These are phyloP conservation scores for Drosophila neotestacea DNA, from an alignment of 2,888 invertebrate genomes.

Conservation along the genomic window DNA sequence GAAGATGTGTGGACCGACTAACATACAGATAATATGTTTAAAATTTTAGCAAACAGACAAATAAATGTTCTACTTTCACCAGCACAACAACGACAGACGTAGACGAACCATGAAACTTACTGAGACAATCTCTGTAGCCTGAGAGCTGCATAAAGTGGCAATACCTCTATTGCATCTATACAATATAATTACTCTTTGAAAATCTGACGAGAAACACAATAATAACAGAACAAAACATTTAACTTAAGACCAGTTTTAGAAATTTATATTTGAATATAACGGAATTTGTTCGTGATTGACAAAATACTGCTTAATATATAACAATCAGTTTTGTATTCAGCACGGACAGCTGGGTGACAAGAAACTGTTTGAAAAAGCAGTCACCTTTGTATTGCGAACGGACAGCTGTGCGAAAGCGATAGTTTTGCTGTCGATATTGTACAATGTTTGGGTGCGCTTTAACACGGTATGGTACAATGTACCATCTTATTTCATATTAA, in stretches of 20 bases:
- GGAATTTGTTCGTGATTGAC: neutral
- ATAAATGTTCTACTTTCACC: constrained; percentile 78
- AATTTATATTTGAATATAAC: constrained; percentile 18
- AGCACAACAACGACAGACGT: constrained; percentile 26
- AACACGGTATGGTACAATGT: neutral
- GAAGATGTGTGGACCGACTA: constrained; percentile 30
- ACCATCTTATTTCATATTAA: neutral
- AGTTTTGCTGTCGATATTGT: neutral
- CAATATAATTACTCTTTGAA: neutral
- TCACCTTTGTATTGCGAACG: constrained; percentile 14
- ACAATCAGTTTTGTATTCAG: constrained; percentile 11
- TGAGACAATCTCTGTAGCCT: neutral
- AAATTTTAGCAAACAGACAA: constrained; percentile 64
- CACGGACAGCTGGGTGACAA: neutral
- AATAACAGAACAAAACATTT: neutral
- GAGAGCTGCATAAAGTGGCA: neutral
- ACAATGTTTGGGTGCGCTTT: neutral
- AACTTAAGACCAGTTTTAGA: neutral
- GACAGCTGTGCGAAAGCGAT: neutral
- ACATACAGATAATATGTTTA: constrained; percentile 55
- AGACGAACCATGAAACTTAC: constrained; percentile 10
- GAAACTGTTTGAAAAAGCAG: neutral
- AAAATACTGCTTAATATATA: neutral
- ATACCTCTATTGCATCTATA: neutral
- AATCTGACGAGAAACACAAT: neutral